Conservation (phyloP, 2,888 invertebrate species). For the Megalurothrips usitatus region DNA sequence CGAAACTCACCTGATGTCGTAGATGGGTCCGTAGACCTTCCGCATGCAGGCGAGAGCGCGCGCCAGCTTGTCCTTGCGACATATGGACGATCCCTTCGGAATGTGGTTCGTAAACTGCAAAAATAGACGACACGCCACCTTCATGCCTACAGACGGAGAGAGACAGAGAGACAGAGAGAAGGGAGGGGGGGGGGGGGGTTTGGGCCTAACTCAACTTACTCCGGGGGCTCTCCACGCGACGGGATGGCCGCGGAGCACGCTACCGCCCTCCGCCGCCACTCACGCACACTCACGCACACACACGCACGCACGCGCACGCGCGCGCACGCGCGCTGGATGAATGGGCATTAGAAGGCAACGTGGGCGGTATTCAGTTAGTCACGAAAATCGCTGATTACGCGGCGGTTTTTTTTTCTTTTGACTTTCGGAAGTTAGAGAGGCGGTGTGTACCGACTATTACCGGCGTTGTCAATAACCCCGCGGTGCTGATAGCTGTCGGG, state of each 20-base stretch:
- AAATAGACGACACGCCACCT: conserved; percentile 31
- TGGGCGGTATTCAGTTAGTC: background rate
- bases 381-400: background rate
- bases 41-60: conserved; percentile 74
- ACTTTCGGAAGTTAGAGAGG: no score
- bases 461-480: no score
- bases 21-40: conserved; percentile 73
- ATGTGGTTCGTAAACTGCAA: conserved; percentile 77
- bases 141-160: background rate
- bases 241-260: background rate
- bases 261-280: background rate
- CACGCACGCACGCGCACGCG: background rate
- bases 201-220: conserved; percentile 20
- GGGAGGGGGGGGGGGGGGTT: background rate
- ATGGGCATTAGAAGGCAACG: no score
- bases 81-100: conserved; percentile 78
- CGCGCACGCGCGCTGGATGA: background rate
- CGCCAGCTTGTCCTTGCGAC: conserved; percentile 75
- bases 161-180: background rate
- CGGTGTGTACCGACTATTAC: no score
- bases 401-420: background rate
- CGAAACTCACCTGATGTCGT: conserved; percentile 67
- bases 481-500: no score
- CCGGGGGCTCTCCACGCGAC: background rate
- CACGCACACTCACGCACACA: background rate